Evolutionary conservation across 2,113 vertebrate genomes (phyloP).

Genomic region (Geococcyx californianus): DNA sequence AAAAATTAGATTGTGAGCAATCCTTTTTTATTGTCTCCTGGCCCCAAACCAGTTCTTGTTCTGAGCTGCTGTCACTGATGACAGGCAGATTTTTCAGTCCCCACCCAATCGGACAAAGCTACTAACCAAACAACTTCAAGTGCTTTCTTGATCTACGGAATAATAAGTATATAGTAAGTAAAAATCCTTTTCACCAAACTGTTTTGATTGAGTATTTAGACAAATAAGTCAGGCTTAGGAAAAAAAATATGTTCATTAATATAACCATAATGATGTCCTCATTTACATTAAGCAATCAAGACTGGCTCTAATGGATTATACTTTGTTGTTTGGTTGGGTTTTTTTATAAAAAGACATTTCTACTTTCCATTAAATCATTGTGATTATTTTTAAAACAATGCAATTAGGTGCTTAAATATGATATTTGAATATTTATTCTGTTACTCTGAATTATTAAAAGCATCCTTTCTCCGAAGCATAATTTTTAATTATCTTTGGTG

Average conservation of each 20-base stretch:
- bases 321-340: not conserved
- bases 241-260: not conserved
- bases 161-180: not conserved
- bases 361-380: not conserved
- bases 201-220: not conserved
- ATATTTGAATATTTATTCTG: constrained; percentile 6
- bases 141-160: not conserved
- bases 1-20: not conserved
- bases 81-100: not conserved
- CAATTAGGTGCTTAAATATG: not conserved
- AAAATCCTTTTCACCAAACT: not conserved
- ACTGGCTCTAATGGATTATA: not conserved
- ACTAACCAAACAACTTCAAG: not conserved
- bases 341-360: not conserved
- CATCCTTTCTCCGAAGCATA: not conserved
- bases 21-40: not conserved
- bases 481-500: not conserved
- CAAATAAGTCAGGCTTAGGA: not conserved
- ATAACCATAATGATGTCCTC: not conserved
- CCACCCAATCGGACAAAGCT: not conserved
- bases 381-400: constrained; percentile 11
- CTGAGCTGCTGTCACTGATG: not conserved
- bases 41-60: not conserved
- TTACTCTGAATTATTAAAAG: constrained; percentile 17
- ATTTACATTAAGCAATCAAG: constrained; percentile 1